A percentile compares a stretch with the other conserved stretches of the same genome.
Conservation (phyloP, 2,888 invertebrate genomes). For the Drosophila nr. medialis region DNA sequence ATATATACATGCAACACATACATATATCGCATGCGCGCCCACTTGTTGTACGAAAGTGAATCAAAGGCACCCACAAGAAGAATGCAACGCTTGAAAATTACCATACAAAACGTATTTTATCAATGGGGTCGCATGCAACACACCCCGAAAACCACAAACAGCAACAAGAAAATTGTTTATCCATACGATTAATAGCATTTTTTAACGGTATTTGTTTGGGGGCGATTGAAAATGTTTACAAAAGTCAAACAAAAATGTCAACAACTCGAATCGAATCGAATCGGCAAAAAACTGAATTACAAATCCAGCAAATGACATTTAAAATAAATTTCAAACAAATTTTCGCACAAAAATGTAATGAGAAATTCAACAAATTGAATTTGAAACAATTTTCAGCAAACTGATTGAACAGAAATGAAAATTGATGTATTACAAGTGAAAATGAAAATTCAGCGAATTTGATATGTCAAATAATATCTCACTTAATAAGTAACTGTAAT, state of each 20-base stretch:
- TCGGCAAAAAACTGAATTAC: slow-evolving; percentile 32
- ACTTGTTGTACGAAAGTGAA: slow-evolving; percentile 28
- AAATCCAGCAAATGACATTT: slow-evolving; percentile 60
- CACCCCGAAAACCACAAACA: slow-evolving; percentile 59
- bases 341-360: background rate
- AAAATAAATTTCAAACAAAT: slow-evolving; percentile 22
- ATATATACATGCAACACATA: background rate
- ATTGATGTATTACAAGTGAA: background rate
- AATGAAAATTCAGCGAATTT: background rate
- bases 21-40: slow-evolving; percentile 20
- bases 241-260: slow-evolving; percentile 79
- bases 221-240: slow-evolving; percentile 49
- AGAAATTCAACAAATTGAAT: too few species aligned
- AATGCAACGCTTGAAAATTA: slow-evolving; percentile 69
- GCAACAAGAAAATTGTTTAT: slow-evolving; percentile 13
- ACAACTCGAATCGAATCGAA: slow-evolving; percentile 40
- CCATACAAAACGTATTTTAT: slow-evolving; percentile 73
- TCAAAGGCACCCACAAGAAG: slow-evolving; percentile 41
- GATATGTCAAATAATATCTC: too few species aligned
- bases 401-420: too few species aligned
- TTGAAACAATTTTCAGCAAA: too few species aligned
- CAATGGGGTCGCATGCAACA: slow-evolving; percentile 64
- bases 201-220: slow-evolving; percentile 34
- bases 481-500: too few species aligned
- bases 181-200: slow-evolving; percentile 48